Base-by-base conservation (phyloP, 2,888 invertebrate genomes). In the Liposcelis brunnea region DNA sequence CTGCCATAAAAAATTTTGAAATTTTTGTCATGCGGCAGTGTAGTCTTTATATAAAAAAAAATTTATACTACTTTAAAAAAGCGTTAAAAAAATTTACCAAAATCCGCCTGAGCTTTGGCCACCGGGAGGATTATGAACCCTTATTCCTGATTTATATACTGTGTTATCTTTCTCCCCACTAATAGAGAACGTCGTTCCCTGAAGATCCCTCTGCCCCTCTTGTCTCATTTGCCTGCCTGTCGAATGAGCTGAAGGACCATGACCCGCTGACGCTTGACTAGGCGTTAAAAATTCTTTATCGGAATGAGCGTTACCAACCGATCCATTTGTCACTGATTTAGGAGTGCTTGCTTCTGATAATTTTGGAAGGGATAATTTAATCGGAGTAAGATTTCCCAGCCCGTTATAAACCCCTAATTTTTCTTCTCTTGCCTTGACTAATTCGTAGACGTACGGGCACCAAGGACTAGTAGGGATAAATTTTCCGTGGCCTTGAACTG, bases 121-220 rank as follows among this genome's bases (percentile, higher is more conserved):
- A 53, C 90, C 90, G 2, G 90, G 90, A 7, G 90, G 90, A 70
- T 87, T 84, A 60, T 80, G 74, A 2, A 90, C 85, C 54, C 84
- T 79, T 49, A 89, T 87, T 47, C 80, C 82, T 1, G 85, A 76
- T 58, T 83, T 79, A 53, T 76, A 72, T 46, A 77, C 76, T 11
- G 69, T 65, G 44, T 78, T 81, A 63, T 80, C 82, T 18, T 51
- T 67, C 71, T 70, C 58, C 87, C 93, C 85, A 68, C 86, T 87
- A 57, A 94, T 78, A 49, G 87, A 85, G 71, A 94, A 95, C 48
- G 89, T 83, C 38, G 93, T 89, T 58, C 87, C 86, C 66, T 94
- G 94, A 56, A 83, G 64, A 61, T 86, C 77, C 48, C 83, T 68
- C 55, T 78, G 75, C 0, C 82, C 81, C 36, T 80, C 77, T 58